Evolutionary conservation across 2,888 invertebrate genomes (phyloP).

Genomic region (Idaea aversata): DNA sequence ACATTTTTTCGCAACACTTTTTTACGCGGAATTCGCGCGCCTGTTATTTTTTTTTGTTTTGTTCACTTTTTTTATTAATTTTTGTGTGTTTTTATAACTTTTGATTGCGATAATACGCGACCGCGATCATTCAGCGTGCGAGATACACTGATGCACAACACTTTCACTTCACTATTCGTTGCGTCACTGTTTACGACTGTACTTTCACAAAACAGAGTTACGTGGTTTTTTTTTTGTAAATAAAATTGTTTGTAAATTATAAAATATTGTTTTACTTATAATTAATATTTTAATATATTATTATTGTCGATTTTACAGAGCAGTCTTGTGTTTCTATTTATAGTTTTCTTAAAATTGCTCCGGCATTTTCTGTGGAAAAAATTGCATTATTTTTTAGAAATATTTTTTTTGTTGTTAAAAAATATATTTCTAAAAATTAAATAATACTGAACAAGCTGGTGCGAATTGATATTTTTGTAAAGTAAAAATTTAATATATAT

Average conservation of each 20-base stretch:
- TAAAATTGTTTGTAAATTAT: not conserved
- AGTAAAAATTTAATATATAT: too few relatives aligned
- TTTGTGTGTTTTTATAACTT: conserved; percentile 24
- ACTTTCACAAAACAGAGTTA: conserved; percentile 25
- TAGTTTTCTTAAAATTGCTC: not conserved
- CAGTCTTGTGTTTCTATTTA: not conserved
- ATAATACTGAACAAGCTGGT: not conserved
- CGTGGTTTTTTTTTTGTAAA: not conserved
- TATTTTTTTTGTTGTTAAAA: not conserved
- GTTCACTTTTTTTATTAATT: conserved; percentile 12
- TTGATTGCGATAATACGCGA: conserved; percentile 24
- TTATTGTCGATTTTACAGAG: conserved; percentile 31
- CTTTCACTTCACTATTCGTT: conserved; percentile 57
- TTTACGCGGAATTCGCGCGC: not conserved
- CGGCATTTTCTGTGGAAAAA: not conserved
- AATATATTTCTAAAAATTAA: not conserved
- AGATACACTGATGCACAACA: conserved; percentile 43
- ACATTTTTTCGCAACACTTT: not conserved
- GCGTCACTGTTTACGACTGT: conserved; percentile 40
- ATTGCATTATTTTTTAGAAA: not conserved
- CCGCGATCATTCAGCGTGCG: conserved; percentile 41
- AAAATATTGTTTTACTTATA: not conserved
- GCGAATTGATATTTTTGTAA: not conserved
- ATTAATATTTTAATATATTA: not conserved
- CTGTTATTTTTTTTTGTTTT: conserved; percentile 4